Base-by-base conservation (phyloP, 1,140 invertebrate genomes). In the Dreissena rostriformis region DNA sequence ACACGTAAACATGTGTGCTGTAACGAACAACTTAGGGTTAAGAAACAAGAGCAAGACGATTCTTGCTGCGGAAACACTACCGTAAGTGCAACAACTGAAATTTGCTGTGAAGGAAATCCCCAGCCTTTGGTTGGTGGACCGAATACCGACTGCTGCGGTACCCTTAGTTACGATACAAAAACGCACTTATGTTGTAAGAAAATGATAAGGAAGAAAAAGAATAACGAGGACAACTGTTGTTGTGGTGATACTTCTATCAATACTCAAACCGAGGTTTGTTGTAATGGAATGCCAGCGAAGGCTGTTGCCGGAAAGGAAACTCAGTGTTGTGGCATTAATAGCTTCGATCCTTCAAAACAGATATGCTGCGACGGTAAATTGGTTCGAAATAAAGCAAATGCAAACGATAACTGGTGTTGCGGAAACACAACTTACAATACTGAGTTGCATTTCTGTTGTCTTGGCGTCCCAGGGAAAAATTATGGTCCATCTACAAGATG, bases 381-480 rank as follows among this genome's bases (percentile, higher is more conserved):
- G 19, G 26, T 76, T 55, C 61, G 74, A 17, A 61, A 76, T n/a
- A 84, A 84, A 57, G 55, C 39, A 8, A 71, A 77, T 26, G 51
- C 68, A 71, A 67, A 67, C 19, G 82, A 84, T 49, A 77, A 84
- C 22, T 84, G 82, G 22, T 84, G 82, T 71, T 84, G 82, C 49
- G 82, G 82, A 26, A 75, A 77, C 10, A 84, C 74, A 5, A 84
- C 82, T 0, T 76, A 71, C 51, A 84, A 84, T 52, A 77, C 82
- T 28, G 55, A 57, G 63, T 70, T 61, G 57, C 73, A 84, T 71
- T 53, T 77, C 29, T 84, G 82, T 66, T 84, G 82, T 22, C 26
- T 61, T 52, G 82, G 72, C 14, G 71, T 53, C 0, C 82, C 82
- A n/a, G 51, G 51, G 6, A 55, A 71, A 53, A 70, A 57, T 55